A percentile compares a stretch with the other conserved stretches of the same genome.
These are phyloP conservation scores for Coreoperca whiteheadi DNA, from an alignment of 2,113 vertebrate species.

Conservation along the genomic window DNA sequence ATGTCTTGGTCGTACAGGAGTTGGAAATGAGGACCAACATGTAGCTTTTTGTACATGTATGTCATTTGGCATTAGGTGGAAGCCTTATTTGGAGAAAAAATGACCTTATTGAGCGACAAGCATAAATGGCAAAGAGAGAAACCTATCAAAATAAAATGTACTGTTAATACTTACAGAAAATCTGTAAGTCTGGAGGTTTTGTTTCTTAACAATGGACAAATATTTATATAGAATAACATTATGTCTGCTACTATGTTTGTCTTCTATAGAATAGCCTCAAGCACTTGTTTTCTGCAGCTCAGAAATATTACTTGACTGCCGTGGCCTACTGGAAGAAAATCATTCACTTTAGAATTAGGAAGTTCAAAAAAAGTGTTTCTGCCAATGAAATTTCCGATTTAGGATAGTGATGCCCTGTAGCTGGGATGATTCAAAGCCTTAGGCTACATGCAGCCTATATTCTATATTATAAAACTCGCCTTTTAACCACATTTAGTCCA, in stretches of 20 bases:
- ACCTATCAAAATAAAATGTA: too few species aligned
- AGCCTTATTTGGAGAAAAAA: background rate
- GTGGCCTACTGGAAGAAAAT: background rate
- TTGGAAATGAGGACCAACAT: conserved; percentile 28
- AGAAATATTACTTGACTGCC: background rate
- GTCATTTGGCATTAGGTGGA: background rate
- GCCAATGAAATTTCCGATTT: background rate
- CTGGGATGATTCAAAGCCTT: conserved; percentile 10
- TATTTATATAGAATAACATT: conserved; percentile 8
- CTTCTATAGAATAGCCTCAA: background rate
- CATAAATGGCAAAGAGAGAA: background rate
- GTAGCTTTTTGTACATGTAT: background rate
- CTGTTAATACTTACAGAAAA: background rate
- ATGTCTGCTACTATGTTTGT: background rate
- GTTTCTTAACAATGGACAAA: background rate
- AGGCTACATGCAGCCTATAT: too few species aligned
- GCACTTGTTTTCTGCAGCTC: conserved; percentile 7
- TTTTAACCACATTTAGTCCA: too few species aligned
- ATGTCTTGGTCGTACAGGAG: conserved; percentile 16
- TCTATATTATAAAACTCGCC: too few species aligned
- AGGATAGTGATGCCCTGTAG: background rate
- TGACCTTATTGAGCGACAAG: background rate
- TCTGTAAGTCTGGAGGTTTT: background rate
- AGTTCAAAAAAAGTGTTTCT: background rate
- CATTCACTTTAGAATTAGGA: conserved; percentile 11